These are phyloP conservation scores for Lytechinus pictus DNA, from an alignment of 35 echinoderm and acorn worm genomes.

Conservation along the genomic window DNA sequence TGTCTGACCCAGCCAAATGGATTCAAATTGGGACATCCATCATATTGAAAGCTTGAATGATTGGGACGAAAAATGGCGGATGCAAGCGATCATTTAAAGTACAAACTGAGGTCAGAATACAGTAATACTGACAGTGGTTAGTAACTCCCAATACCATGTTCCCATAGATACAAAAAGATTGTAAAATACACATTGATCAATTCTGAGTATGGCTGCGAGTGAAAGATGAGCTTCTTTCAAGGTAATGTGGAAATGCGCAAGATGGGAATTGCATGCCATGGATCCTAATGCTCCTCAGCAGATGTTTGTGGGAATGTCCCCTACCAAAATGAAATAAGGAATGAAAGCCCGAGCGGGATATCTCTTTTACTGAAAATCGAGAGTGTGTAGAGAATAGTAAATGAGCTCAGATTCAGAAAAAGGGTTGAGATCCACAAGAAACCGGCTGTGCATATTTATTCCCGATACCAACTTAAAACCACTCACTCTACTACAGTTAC, in stretches of 20 bases:
- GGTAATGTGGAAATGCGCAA: neutral
- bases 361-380: neutral
- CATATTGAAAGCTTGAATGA: neutral
- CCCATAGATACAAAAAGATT: neutral
- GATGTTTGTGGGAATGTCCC: neutral
- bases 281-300: neutral
- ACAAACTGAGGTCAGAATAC: neutral
- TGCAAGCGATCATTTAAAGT: neutral
- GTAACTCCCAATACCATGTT: neutral
- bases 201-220: neutral
- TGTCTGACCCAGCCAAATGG: neutral
- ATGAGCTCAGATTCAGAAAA: neutral
- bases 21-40: neutral
- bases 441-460: constrained; percentile 3
- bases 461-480: neutral
- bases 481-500: neutral
- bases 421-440: neutral
- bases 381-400: neutral
- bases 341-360: neutral
- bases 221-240: neutral
- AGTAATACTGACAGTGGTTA: neutral
- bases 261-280: neutral
- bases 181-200: neutral
- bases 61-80: neutral
- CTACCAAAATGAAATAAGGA: neutral